These are phyloP conservation scores for Plutella xylostella DNA, from an alignment of 2,888 invertebrate genomes.

Conservation along the genomic window DNA sequence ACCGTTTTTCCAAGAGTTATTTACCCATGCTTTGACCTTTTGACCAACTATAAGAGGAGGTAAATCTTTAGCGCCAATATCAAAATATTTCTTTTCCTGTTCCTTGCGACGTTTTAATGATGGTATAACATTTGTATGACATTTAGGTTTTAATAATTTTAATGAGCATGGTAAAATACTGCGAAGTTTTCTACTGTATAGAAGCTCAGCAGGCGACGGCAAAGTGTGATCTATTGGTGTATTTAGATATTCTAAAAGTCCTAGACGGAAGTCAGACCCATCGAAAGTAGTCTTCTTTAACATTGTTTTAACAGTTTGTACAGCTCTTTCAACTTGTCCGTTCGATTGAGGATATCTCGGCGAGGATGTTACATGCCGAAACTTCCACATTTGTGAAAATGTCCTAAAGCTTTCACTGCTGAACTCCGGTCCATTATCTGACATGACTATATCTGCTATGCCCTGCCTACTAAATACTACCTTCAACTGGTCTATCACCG, in stretches of 20 bases:
- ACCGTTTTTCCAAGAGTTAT: neutral
- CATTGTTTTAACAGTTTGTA: slow-evolving; percentile 3
- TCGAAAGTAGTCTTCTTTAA: slow-evolving; percentile 4
- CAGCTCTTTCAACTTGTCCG: slow-evolving; percentile 1
- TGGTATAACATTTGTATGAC: slow-evolving; percentile 2
- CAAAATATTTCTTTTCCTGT: slow-evolving; percentile 1
- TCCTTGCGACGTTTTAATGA: neutral
- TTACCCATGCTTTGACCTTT: slow-evolving; percentile 5
- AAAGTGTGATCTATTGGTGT: slow-evolving; percentile 6
- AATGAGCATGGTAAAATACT: slow-evolving; percentile 5
- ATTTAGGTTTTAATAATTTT: slow-evolving; percentile 1
- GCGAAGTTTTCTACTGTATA: slow-evolving; percentile 8
- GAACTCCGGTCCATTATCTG: slow-evolving; percentile 10
- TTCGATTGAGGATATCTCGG: slow-evolving; percentile 4
- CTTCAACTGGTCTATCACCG: slow-evolving; percentile 5
- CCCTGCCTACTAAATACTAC: slow-evolving; percentile 6
- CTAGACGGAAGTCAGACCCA: too few species aligned
- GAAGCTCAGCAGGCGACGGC: slow-evolving; percentile 7
- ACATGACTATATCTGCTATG: slow-evolving; percentile 6
- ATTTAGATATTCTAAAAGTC: slow-evolving; percentile 10
- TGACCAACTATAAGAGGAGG: neutral
- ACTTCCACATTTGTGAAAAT: slow-evolving; percentile 10
- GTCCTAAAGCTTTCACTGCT: slow-evolving; percentile 9
- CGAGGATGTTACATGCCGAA: neutral
- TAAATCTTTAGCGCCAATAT: slow-evolving; percentile 6